Base-by-base conservation (phyloP, 2,888 invertebrate genomes). In the Oxycera nigricornis region DNA sequence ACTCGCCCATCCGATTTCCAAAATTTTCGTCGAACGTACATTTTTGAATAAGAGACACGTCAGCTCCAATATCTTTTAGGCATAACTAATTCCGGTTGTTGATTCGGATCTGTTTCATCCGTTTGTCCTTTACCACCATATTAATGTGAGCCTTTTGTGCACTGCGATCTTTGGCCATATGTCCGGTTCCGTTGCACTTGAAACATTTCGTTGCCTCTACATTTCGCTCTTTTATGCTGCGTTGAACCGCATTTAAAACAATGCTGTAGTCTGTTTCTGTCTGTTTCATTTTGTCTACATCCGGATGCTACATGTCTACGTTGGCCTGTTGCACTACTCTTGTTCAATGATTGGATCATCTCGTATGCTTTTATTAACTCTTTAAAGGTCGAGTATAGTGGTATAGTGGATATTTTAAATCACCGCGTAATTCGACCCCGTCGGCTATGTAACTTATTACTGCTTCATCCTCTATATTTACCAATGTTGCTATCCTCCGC, bases 121-220 rank as follows among this genome's bases (percentile, higher is more conserved):
- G 39, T 39, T 72, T 52, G 26, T 30, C n/a, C n/a, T n/a, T n/a
- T n/a, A n/a, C 41, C 39, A n/a, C 26, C 35, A 46, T 61, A 61
- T 52, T 59, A 30, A 22, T 62, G 39, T 14, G 41, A 46, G 26
- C 46, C 46, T 57, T 73, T 39, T 24, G 46, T 46, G 14, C 24
- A 46, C n/a, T 24, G n/a, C 57, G 24, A 57, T 57, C 24, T 17
- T 57, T 57, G 1, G n/a, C 20, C 24, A 57, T 57, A 24, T 24
- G 57, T 57, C 57, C 57, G 22, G 24, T 9, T 22, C 24, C 24
- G 1, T 72, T 74, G 11, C 74, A 74, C 7, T 24, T 22, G 39
- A 74, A 72, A 59, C 74, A 70, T 30, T 74, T 74, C 6, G 72
- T 74, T 50, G 35, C 72, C 57, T n/a, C 11, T 72, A 26, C 57